A percentile compares a stretch with the other conserved stretches of the same genome.
Conservation (phyloP, 2,888 invertebrate genomes). For the Drosophila pseudotalamancana region DNA sequence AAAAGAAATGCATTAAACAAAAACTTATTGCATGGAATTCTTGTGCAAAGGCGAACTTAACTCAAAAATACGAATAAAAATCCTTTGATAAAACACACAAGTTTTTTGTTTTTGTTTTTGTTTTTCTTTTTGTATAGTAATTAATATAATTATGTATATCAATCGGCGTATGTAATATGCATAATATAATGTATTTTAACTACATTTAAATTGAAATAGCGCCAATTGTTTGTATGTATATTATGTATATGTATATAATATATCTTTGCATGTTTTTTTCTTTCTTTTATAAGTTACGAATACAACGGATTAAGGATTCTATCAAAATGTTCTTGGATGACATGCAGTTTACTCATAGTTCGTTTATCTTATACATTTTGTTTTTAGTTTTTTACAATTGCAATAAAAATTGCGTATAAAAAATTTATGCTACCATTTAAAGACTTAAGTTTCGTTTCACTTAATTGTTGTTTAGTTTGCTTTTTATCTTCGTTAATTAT, state of each 20-base stretch:
- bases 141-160: slow-evolving; percentile 31
- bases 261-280: slow-evolving; percentile 28
- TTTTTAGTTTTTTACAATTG: slow-evolving; percentile 70
- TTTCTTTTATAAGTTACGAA: slow-evolving; percentile 34
- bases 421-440: slow-evolving; percentile 72
- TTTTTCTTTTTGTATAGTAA: no score
- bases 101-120: slow-evolving; percentile 19
- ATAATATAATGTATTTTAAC: slow-evolving; percentile 59
- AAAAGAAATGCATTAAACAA: slow-evolving; percentile 32
- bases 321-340: slow-evolving; percentile 47
- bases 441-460: slow-evolving; percentile 69
- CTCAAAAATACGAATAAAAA: slow-evolving; percentile 12
- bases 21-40: slow-evolving; percentile 50
- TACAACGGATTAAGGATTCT: slow-evolving; percentile 55
- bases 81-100: slow-evolving; percentile 35
- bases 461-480: slow-evolving; percentile 52
- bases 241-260: slow-evolving; percentile 39
- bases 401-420: slow-evolving; percentile 77
- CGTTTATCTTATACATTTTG: slow-evolving; percentile 14
- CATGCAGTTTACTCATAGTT: slow-evolving; percentile 48
- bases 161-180: slow-evolving; percentile 46
- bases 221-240: slow-evolving; percentile 61
- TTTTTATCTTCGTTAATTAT: slow-evolving; percentile 44
- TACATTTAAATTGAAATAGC: slow-evolving; percentile 75
- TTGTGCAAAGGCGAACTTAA: slow-evolving; percentile 26